Base-by-base conservation (phyloP, 2,888 invertebrate genomes). In the Tribolium freemani region DNA sequence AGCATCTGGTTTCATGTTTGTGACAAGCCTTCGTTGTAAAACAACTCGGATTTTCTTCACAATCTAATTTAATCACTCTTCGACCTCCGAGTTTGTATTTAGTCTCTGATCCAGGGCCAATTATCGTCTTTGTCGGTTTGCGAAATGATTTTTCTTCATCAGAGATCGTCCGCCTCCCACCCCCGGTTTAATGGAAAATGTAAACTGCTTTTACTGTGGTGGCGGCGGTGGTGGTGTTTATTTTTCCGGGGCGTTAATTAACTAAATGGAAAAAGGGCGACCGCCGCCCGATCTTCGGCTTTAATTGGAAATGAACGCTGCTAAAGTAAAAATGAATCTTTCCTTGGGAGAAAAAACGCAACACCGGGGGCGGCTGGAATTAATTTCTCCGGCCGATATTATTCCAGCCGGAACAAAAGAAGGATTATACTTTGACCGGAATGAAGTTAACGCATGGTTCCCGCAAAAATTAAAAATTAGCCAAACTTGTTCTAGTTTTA, bases 231-330 rank as follows among this genome's bases (percentile, higher is more conserved):
- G 69, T 45, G 63, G 13, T 70, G 69, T 70, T 70, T 70, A 70
- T 63, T 70, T 70, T 70, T 70, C 69, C 69, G 63, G 69, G 38
- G 63, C 69, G 69, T 70, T 70, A 70, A 70, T 70, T 70, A 70
- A 70, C 63, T 70, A 70, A 70, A 70, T 70, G 61, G 69, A 70
- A 70, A 70, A 70, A 56, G 63, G 69, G 69, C 69, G 69, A 60
- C 67, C 69, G 45, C 44, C 51, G 53, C 69, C 51, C 69, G 69
- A 70, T 70, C 69, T 70, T 70, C 63, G 69, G 63, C 69, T 70
- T 70, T 70, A 70, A 70, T 70, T 70, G 69, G 69, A 70, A 70
- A 70, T 56, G 69, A 56, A 70, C 48, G 67, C n/a, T 13, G 58
- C 44, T 45, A 13, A 58, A 69, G 69, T 60, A 69, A 69, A 69